Evolutionary conservation across 2,113 vertebrate genomes (phyloP).

Genomic region (Phyllopteryx taeniolatus): DNA sequence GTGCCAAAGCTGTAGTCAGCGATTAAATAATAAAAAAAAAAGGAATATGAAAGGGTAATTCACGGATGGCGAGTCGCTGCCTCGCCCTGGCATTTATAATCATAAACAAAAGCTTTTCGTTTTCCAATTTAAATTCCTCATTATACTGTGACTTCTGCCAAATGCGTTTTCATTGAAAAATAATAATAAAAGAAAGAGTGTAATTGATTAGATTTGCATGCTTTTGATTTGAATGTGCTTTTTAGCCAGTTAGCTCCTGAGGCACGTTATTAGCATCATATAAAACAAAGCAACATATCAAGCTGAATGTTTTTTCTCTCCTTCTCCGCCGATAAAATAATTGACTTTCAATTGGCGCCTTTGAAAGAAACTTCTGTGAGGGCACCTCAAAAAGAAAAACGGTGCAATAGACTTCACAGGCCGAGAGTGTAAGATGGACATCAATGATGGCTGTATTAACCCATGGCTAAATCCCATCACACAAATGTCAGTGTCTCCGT

Average conservation of each 20-base stretch:
- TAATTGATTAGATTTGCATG: conserved; percentile 79
- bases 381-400: conserved; percentile 49
- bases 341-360: conserved; percentile 68
- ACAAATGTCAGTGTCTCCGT: conserved; percentile 80
- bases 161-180: conserved; percentile 76
- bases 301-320: conserved; percentile 48
- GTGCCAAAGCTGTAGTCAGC: conserved; percentile 74
- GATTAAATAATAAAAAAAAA: conserved; percentile 57
- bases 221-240: conserved; percentile 68
- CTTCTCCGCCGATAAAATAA: conserved; percentile 54
- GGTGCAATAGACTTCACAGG: conserved; percentile 68
- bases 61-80: conserved; percentile 77
- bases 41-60: conserved; percentile 77
- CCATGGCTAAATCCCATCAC: conserved; percentile 79
- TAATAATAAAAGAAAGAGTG: conserved; percentile 69
- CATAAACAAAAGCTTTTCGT: conserved; percentile 74
- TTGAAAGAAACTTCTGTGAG: conserved; percentile 65
- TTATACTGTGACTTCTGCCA: conserved; percentile 79
- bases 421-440: conserved; percentile 66
- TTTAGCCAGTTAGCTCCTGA: conserved; percentile 55
- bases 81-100: conserved; percentile 75
- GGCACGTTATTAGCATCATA: conserved; percentile 63
- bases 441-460: conserved; percentile 73
- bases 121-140: conserved; percentile 77
- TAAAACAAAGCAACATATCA: conserved; percentile 70